Conservation (phyloP, 2,797 vertebrate species). For the Tolypeutes matacus region DNA sequence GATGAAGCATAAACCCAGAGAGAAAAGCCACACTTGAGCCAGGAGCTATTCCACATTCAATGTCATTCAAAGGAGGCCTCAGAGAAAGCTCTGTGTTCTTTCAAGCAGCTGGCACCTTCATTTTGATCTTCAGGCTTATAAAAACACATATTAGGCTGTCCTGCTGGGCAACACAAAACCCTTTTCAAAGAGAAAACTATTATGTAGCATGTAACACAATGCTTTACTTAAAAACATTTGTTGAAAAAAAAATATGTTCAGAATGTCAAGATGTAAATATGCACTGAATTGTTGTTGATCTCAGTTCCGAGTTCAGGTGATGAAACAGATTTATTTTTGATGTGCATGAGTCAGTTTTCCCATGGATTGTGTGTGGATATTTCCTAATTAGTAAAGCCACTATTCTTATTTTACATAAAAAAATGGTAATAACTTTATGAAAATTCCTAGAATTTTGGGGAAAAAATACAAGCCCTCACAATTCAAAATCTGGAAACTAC, state of each 20-base stretch:
- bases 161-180: conserved; percentile 6
- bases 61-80: conserved; percentile 64
- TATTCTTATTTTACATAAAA: conserved; percentile 25
- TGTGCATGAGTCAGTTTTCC: not conserved
- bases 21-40: conserved; percentile 60
- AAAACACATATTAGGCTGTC: not conserved
- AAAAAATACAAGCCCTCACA: not conserved
- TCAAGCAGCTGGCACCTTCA: conserved; percentile 8
- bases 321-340: conserved; percentile 1
- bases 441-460: not conserved
- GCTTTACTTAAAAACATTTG: conserved; percentile 47
- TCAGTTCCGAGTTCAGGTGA: not conserved
- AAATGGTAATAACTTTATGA: not conserved
- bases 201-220: not conserved
- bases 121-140: not conserved
- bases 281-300: not conserved
- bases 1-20: conserved; percentile 81
- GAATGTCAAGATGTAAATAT: not conserved
- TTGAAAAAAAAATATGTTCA: conserved; percentile 17
- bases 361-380: not conserved
- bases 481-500: not conserved
- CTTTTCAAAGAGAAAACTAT: conserved; percentile 19
- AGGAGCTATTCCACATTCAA: conserved; percentile 30
- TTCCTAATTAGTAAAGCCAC: not conserved
- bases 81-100: conserved; percentile 55